Evolutionary conservation across 2,797 vertebrate genomes (phyloP), one percentile per base, ranked within the genome.

Genomic region (Sardinella longiceps): DNA sequence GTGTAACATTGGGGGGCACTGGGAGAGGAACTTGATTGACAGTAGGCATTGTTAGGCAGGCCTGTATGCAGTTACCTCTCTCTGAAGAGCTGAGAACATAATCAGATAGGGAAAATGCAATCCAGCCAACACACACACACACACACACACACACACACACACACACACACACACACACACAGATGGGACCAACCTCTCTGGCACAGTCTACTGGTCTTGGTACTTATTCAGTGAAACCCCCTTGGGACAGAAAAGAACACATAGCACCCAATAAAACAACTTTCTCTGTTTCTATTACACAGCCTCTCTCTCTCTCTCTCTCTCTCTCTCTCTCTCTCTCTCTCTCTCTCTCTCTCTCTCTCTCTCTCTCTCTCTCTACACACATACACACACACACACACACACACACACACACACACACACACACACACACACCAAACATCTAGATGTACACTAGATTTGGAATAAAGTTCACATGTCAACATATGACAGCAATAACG

Each of bases 1-100:
- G 51, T 45, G 84, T 1, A 20, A 3, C 5, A 37, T 48, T 2
- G 56, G 56, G 5, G 48, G 28, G 43, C 33, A 45, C 30, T 39
- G 82, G 81, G 70, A 63, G 23, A 74, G 45, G 51, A 58, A 43
- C 39, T 50, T 85, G 89, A 89, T 80, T 88, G 89, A 88, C 87
- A 88, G 51, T 82, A 74, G 50, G 80, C 86, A 82, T 81, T 50
- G 18, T 81, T 81, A 84, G 58, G 84, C 81, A 85, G 60, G 63
- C 6, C 43, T 25, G 30, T 46, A 80, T 50, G 28, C 58, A 15
- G 48, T 39, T 60, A 7, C 83, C 50, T 82, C 66, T 83, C 12
- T 11, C 43, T 33, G 83, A 81, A 80, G 80, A 80, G 39, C 63
- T 74, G 85, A 85, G 23, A 80, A 74, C n/a, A 28, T 82, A 88